Evolutionary conservation across 2,888 invertebrate species (phyloP), one percentile per base, ranked within the genome.

Genomic region (Aporophyla lueneburgensis): DNA sequence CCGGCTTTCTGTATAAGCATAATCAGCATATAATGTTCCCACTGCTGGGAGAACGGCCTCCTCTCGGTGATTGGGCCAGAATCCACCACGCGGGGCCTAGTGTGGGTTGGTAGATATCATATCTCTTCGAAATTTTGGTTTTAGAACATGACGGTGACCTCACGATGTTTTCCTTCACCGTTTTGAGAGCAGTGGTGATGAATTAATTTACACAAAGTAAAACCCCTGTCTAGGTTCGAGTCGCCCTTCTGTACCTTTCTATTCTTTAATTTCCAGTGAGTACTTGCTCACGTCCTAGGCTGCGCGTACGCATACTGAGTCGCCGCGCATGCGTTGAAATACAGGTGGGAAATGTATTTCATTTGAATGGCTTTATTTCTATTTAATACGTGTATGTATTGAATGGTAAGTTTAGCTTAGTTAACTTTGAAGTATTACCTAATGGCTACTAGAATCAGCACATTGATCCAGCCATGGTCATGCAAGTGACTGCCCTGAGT

Each of bases 241-340:
- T 16, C 4, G 2, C n/a, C 16, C 33, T 81, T 75, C 76, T 75
- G 63, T 14, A 40, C 0, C 10, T 54, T 33, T 56, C 49, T 77
- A 73, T 49, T 63, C 14, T 33, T 14, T 81, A 51, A 24, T 33
- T 12, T 59, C 10, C 5, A 43, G 27, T 61, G 61, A 72, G 70
- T 58, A 66, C 71, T 62, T 56, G 61, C 69, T 62, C 83, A 87
- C 81, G 87, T 76, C 66, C 66, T 68, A 58, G 62, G 53, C 49
- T 74, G 86, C 81, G 85, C 73, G 24, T 24, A 33, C 81, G 89
- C 87, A 88, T 88, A 85, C 76, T 66, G 78, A 88, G 71, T 63
- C 67, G 83, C 56, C 70, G 83, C 73, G 68, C 86, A 74, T 78
- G 74, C 67, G 59, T 83, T 78, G 68, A 71, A 69, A 78, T 86